A percentile compares a stretch with the other conserved stretches of the same genome.
Conservation (phyloP, 2,113 vertebrate genomes). For the Trichomycterus rosablanca region DNA sequence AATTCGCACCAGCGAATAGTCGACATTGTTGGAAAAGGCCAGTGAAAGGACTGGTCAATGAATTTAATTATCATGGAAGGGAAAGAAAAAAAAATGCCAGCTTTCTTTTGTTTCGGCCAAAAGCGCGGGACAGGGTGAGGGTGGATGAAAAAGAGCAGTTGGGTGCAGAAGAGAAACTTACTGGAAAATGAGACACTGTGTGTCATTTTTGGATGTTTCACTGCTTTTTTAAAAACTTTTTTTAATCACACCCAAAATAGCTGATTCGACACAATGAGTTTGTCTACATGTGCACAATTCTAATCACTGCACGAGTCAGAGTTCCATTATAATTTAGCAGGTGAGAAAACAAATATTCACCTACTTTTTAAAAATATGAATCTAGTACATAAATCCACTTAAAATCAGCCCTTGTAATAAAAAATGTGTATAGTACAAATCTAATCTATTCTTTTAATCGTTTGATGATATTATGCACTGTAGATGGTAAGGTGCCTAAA, state of each 20-base stretch:
- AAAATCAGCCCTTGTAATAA: too few species aligned
- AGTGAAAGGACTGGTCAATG: constrained; percentile 51
- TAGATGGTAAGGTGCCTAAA: too few species aligned
- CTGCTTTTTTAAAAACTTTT: background rate
- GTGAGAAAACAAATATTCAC: too few species aligned
- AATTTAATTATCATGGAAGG: constrained; percentile 51
- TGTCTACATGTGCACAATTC: too few species aligned
- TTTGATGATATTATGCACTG: too few species aligned
- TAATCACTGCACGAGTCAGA: too few species aligned
- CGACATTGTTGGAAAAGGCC: constrained; percentile 36
- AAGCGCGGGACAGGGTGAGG: constrained; percentile 46
- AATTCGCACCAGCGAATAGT: constrained; percentile 47
- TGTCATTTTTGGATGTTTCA: background rate
- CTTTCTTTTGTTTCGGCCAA: constrained; percentile 56
- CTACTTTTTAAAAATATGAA: too few species aligned
- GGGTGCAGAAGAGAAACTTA: constrained; percentile 43
- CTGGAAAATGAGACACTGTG: constrained; percentile 8
- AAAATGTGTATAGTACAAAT: too few species aligned
- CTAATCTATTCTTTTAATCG: too few species aligned
- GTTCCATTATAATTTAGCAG: background rate
- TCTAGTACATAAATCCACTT: too few species aligned
- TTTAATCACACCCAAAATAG: too few species aligned
- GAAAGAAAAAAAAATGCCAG: constrained; percentile 37
- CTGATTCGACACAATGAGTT: too few species aligned
- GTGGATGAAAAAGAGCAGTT: constrained; percentile 50